Conservation (phyloP, 2,888 invertebrate species). For the Lypha dubia region DNA sequence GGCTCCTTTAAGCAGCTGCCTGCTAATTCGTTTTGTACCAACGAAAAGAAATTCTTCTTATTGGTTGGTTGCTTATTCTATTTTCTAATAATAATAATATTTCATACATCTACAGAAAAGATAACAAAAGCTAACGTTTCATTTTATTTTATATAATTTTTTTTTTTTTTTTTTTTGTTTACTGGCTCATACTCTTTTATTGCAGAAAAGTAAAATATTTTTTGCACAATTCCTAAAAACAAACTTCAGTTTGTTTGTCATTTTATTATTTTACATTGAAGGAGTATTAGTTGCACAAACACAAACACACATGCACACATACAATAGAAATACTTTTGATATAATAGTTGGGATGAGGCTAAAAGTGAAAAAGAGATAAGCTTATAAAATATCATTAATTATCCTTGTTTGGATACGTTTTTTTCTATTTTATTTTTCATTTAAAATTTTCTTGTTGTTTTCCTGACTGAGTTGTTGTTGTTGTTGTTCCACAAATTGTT, state of each 20-base stretch:
- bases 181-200: conserved; percentile 14
- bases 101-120: conserved; percentile 63
- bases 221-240: conserved; percentile 29
- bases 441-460: conserved; percentile 76
- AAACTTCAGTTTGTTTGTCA: conserved; percentile 43
- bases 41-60: conserved; percentile 21
- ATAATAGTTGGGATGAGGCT: conserved; percentile 38
- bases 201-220: conserved; percentile 13
- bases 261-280: conserved; percentile 46
- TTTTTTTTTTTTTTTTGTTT: no score
- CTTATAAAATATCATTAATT: conserved; percentile 82
- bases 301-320: background rate
- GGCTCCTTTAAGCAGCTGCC: background rate
- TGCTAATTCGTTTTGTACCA: conserved; percentile 10
- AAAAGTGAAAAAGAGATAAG: conserved; percentile 78
- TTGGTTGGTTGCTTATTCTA: conserved; percentile 21
- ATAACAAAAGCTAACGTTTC: conserved; percentile 65
- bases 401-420: conserved; percentile 79
- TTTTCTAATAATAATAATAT: conserved; percentile 51
- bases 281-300: conserved; percentile 18
- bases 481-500: conserved; percentile 57
- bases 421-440: conserved; percentile 34
- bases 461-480: conserved; percentile 68
- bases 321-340: background rate
- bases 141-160: conserved; percentile 32